Evolutionary conservation across 2,797 vertebrate species (phyloP), one percentile per base, ranked within the genome.

Genomic region (Thamnophis elegans): DNA sequence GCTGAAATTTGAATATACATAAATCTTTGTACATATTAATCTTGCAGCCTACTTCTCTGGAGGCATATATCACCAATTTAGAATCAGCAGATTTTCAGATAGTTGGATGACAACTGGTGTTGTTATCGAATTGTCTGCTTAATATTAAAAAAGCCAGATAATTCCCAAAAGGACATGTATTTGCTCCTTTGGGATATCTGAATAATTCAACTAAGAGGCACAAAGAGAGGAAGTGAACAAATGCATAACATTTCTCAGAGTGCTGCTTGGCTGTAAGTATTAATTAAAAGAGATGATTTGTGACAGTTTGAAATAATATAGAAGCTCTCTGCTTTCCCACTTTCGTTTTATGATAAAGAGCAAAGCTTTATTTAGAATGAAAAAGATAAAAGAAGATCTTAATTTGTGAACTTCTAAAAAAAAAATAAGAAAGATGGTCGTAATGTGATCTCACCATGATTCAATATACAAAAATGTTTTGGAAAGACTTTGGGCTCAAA

Each of bases 21-120:
- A 94, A 54, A 94, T 97, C 92, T 95, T 89, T 91, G 94, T 96
- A 91, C 89, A 47, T 91, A 94, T 91, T 87, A 96, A 96, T 96
- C 89, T 91, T 93, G 51, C 0, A 0, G 56, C 53, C 20, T 6
- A 73, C 32, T 92, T 54, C 89, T 68, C 87, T 91, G 28, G 55
- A 92, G 91, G 7, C 92, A 4, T 89, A 90, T 95, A 93, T 92
- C 36, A 82, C 65, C 59, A 88, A 85, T 87, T 94, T 32, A 92
- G 82, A 85, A 93, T 94, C 92, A 93, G 93, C 88, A 96, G 94
- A 58, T 58, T 92, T 95, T 95, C 96, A 87, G 93, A 60, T 94
- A 82, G 0, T 60, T 92, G 93, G 47, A n/a, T 82, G 47, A 11
- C 88, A 93, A 26, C 58, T 0, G 0, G 1, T 93, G 96, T 93